phyloP scores from a whole-genome alignment of 1,140 invertebrate species.

The Lepidurus packardi region DNA sequence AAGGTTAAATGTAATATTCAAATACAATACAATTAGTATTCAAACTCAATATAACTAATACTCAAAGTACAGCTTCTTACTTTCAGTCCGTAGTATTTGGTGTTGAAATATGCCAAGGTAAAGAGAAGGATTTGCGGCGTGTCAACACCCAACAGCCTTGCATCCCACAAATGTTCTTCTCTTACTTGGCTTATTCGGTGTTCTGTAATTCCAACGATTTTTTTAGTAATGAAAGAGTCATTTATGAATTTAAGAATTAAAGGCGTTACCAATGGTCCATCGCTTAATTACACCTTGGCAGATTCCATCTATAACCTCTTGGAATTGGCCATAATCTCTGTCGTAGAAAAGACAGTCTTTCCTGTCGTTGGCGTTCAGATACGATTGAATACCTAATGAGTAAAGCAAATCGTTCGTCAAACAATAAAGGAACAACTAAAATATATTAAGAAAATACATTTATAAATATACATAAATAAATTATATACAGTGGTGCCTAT shows the following conservation, averaged over 20 bases:
- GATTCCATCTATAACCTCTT: not conserved
- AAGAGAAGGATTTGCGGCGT: not conserved
- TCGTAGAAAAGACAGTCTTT: not conserved
- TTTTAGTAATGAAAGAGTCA: not conserved
- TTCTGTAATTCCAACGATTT: not conserved
- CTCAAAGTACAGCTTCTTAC: not conserved
- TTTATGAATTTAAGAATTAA: not conserved
- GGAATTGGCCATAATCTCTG: not conserved
- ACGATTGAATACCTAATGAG: not conserved
- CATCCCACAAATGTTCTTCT: conserved; percentile 1
- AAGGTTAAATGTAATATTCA: not conserved
- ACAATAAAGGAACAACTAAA: not conserved
- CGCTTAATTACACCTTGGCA: not conserved
- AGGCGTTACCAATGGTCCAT: not conserved
- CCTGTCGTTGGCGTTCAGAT: not conserved
- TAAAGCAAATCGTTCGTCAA: not conserved
- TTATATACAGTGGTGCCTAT: too few relatives aligned
- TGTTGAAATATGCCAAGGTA: not conserved
- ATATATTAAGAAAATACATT: too few relatives aligned
- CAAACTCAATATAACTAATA: not conserved
- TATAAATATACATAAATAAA: too few relatives aligned
- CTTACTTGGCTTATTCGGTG: not conserved
- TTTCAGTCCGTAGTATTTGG: not conserved
- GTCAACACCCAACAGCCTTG: not conserved
- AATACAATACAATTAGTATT: not conserved